These are phyloP conservation scores for Oncorhynchus mykiss DNA, from an alignment of 2,113 vertebrate species.

Conservation along the genomic window DNA sequence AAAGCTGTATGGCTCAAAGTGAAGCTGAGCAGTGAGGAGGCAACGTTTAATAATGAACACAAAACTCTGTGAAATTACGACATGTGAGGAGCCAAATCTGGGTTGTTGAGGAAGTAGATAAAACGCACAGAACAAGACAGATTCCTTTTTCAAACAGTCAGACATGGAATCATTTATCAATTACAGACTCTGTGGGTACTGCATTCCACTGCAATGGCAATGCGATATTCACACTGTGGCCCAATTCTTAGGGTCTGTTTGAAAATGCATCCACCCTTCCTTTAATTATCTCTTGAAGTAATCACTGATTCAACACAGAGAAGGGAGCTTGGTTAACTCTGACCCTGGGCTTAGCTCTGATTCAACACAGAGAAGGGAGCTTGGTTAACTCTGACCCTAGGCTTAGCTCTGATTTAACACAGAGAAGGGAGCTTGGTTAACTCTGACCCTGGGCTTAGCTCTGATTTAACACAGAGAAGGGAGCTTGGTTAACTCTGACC, in stretches of 20 bases:
- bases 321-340: too few species aligned
- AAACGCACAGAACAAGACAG: background rate
- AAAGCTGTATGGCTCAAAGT: constrained; percentile 43
- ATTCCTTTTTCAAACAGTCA: constrained; percentile 35
- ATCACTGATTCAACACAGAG: too few species aligned
- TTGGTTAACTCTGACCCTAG: background rate
- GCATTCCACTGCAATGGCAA: constrained; percentile 36
- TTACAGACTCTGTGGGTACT: constrained; percentile 15
- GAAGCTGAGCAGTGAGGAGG: constrained; percentile 30
- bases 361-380: too few species aligned
- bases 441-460: too few species aligned
- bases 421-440: too few species aligned
- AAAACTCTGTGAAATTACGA: constrained; percentile 47
- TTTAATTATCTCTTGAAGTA: too few species aligned
- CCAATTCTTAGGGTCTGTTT: background rate
- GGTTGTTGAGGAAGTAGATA: constrained; percentile 19
- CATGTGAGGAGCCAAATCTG: constrained; percentile 38
- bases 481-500: too few species aligned
- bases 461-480: too few species aligned
- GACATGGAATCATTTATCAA: constrained; percentile 57
- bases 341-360: too few species aligned
- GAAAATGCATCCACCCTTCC: constrained; percentile 10
- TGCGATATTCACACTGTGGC: constrained; percentile 56
- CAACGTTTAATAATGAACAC: constrained; percentile 44
- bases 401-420: too few species aligned